These are phyloP conservation scores for Psittacus erithacus DNA, from an alignment of 2,113 vertebrate genomes.

Conservation along the genomic window DNA sequence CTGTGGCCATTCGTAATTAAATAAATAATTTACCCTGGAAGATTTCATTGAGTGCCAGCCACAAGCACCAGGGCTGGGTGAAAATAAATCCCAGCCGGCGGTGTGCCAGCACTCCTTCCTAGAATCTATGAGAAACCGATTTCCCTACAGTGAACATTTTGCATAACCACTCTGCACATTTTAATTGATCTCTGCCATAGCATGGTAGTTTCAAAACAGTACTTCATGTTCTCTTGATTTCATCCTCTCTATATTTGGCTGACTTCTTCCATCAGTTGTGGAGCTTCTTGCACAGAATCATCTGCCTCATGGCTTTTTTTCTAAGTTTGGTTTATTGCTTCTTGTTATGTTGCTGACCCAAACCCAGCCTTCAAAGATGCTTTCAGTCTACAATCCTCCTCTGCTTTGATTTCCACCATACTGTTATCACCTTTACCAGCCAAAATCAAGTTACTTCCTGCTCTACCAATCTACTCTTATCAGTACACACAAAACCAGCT, in stretches of 20 bases:
- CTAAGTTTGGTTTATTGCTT: not conserved
- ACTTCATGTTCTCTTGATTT: not conserved
- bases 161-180: not conserved
- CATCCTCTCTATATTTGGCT: not conserved
- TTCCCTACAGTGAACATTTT: not conserved
- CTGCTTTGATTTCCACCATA: not conserved
- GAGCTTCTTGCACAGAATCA: not conserved
- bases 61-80: conserved; percentile 3
- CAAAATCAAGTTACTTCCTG: not conserved
- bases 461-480: not conserved
- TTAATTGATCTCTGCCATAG: not conserved
- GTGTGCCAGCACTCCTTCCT: conserved; percentile 5
- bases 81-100: conserved; percentile 27
- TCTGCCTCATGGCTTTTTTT: not conserved
- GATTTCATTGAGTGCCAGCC: conserved; percentile 26
- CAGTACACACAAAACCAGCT: not conserved
- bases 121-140: not conserved
- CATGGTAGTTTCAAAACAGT: not conserved
- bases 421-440: not conserved
- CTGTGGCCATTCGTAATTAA: not conserved
- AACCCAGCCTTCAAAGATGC: not conserved
- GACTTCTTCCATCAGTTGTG: not conserved
- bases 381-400: not conserved
- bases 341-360: not conserved
- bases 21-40: conserved; percentile 54